These are phyloP conservation scores for Plusia festucae DNA, from an alignment of 2,888 invertebrate genomes.

Conservation along the genomic window DNA sequence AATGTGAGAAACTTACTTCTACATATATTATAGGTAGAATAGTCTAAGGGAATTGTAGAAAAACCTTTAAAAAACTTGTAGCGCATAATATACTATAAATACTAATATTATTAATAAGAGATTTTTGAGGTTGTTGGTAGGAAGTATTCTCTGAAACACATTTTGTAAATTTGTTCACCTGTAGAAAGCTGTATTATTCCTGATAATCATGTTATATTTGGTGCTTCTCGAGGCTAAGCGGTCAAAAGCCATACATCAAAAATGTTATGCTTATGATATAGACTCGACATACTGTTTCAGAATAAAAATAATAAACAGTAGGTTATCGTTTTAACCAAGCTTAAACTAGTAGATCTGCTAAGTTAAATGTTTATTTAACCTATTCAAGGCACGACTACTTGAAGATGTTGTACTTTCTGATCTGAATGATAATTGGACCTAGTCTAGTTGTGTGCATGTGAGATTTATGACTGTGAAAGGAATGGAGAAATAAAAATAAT, in stretches of 20 bases:
- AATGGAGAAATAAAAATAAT: neutral
- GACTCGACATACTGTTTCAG: neutral
- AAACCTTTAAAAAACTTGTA: too few species aligned
- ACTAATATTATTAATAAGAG: too few species aligned
- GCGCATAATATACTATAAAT: too few species aligned
- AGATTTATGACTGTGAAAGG: neutral
- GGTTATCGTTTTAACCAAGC: neutral
- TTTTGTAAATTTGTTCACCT: too few species aligned
- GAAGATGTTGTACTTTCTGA: constrained; percentile 15
- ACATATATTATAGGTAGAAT: neutral
- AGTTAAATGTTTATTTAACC: constrained; percentile 9
- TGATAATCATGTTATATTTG: too few species aligned
- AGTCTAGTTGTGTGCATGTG: constrained; percentile 2
- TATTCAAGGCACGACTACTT: constrained; percentile 9
- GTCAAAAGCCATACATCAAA: too few species aligned
- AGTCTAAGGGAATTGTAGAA: too few species aligned
- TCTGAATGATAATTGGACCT: constrained; percentile 9
- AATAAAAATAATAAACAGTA: neutral
- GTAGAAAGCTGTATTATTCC: too few species aligned
- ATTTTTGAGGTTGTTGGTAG: too few species aligned
- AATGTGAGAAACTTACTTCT: neutral
- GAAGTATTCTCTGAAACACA: too few species aligned
- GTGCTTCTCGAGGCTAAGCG: too few species aligned
- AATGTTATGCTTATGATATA: too few species aligned
- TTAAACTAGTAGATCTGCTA: neutral